Conservation (phyloP, 2,888 invertebrate species). For the Mythimna impura region DNA sequence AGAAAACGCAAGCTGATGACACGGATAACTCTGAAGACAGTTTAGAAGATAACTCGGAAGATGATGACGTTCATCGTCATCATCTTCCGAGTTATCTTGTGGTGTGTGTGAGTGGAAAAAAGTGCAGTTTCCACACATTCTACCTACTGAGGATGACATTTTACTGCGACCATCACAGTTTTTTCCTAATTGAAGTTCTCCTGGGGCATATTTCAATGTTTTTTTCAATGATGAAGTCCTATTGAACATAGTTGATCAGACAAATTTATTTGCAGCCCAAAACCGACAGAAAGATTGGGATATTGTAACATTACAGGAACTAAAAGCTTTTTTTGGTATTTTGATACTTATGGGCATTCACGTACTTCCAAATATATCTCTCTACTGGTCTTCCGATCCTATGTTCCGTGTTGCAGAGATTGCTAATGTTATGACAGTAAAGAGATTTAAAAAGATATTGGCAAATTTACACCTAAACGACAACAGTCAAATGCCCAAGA, state of each 20-base stretch:
- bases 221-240: constrained; percentile 17
- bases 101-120: no score
- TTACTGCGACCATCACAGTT: constrained; percentile 16
- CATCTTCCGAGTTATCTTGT: no score
- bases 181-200: constrained; percentile 20
- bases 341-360: constrained; percentile 34
- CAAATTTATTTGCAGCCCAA: constrained; percentile 32
- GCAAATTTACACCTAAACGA: constrained; percentile 44
- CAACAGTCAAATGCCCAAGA: constrained; percentile 46
- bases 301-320: constrained; percentile 23
- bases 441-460: constrained; percentile 29
- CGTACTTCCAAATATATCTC: constrained; percentile 23
- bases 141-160: constrained; percentile 29
- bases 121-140: constrained; percentile 19
- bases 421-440: constrained; percentile 22
- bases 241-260: constrained; percentile 5
- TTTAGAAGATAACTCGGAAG: no score
- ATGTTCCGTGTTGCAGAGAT: constrained; percentile 25
- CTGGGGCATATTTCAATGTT: constrained; percentile 16
- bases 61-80: no score
- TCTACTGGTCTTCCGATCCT: constrained; percentile 32
- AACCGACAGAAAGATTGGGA: constrained; percentile 38
- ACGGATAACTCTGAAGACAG: no score
- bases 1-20: no score
- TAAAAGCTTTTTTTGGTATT: constrained; percentile 34